Conservation (phyloP, 2,888 invertebrate species). For the Odontocolon sp. region DNA sequence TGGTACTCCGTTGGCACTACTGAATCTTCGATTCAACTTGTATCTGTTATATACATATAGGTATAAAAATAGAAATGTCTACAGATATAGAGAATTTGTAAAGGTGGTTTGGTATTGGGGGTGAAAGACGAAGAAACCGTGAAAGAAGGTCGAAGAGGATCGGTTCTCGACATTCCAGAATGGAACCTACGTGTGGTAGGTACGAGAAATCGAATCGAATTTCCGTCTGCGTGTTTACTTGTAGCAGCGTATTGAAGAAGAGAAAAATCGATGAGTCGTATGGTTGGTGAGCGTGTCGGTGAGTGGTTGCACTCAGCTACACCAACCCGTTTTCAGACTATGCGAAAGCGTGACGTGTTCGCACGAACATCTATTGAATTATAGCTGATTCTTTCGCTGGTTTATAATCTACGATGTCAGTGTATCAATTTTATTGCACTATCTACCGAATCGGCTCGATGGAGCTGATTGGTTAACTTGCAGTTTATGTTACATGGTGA, state of each 20-base stretch:
- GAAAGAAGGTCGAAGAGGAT: neutral
- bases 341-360: slow-evolving; percentile 24
- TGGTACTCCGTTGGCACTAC: neutral
- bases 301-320: slow-evolving; percentile 20
- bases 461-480: too few species aligned
- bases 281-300: slow-evolving; percentile 34
- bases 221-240: slow-evolving; percentile 27
- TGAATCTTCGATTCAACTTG: slow-evolving; percentile 27
- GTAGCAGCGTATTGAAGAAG: slow-evolving; percentile 15
- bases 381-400: slow-evolving; percentile 31
- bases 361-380: slow-evolving; percentile 29
- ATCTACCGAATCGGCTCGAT: too few species aligned
- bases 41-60: neutral
- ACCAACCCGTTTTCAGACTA: neutral
- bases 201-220: slow-evolving; percentile 16
- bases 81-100: neutral
- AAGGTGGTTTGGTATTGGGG: neutral
- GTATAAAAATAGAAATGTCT: neutral
- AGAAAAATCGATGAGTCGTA: slow-evolving; percentile 38
- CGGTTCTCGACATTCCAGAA: slow-evolving; percentile 25
- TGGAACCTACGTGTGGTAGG: neutral
- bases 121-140: slow-evolving; percentile 1
- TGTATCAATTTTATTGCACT: slow-evolving; percentile 43
- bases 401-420: slow-evolving; percentile 29
- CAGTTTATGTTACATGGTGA: too few species aligned